phyloP scores from a whole-genome alignment of 2,113 vertebrate species.

The Ptyas mucosa region DNA sequence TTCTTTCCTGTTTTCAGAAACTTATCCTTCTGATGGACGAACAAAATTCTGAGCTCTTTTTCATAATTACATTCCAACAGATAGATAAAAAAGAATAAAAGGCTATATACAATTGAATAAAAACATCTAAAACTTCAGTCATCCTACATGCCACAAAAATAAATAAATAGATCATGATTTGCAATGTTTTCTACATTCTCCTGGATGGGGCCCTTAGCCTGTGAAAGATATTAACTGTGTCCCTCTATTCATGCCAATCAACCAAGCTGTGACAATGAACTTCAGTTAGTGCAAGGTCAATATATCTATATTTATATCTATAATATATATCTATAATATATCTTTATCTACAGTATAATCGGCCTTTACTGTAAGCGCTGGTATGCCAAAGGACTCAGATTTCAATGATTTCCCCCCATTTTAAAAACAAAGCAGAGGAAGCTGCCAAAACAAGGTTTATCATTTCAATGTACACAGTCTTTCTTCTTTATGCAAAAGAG shows the following conservation, averaged over 20 bases:
- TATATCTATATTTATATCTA: background rate
- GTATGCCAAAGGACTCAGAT: background rate
- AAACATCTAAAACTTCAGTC: background rate
- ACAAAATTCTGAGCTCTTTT: background rate
- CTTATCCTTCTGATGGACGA: background rate
- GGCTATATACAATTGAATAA: background rate
- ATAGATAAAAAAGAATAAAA: background rate
- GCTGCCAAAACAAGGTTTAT: background rate
- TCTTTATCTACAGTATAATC: background rate
- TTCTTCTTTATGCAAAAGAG: conserved; percentile 44
- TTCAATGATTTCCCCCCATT: background rate
- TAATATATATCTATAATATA: background rate
- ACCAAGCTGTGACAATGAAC: background rate
- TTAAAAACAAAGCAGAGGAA: conserved; percentile 29
- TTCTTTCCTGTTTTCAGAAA: background rate
- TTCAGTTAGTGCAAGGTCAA: background rate
- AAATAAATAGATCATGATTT: background rate
- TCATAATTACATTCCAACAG: background rate
- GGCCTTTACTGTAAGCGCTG: background rate
- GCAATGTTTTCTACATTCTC: background rate
- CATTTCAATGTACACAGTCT: conserved; percentile 7
- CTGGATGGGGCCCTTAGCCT: background rate
- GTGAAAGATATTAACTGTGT: background rate
- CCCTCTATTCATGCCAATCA: background rate
- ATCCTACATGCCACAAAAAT: background rate